Conservation (phyloP, 2,888 invertebrate genomes). For the Drosophila anomelani region DNA sequence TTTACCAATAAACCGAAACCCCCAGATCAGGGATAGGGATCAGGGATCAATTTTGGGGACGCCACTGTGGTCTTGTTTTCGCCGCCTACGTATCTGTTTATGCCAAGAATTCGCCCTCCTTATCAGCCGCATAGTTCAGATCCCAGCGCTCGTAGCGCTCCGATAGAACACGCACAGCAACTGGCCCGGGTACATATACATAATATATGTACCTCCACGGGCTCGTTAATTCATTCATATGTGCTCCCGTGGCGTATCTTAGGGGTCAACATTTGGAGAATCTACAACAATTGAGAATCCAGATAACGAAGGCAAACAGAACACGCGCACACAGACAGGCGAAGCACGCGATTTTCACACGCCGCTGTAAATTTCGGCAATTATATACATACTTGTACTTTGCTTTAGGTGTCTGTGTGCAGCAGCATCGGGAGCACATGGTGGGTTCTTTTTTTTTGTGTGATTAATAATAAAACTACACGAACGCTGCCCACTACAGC, state of each 20-base stretch:
- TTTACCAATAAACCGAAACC: neutral
- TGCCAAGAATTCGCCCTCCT: constrained; percentile 48
- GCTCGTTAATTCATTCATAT: constrained; percentile 30
- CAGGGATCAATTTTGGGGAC: constrained; percentile 1
- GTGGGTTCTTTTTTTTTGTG: constrained; percentile 32
- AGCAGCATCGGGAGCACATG: constrained; percentile 56
- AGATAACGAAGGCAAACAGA: constrained; percentile 27
- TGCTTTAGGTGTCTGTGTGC: constrained; percentile 7
- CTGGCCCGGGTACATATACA: constrained; percentile 9
- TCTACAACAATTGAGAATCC: constrained; percentile 19
- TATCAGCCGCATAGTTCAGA: constrained; percentile 53
- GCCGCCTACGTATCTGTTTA: constrained; percentile 32
- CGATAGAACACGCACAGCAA: constrained; percentile 10
- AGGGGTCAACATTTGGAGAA: constrained; percentile 40
- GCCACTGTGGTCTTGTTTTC: constrained; percentile 56
- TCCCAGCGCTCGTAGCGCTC: constrained; percentile 4
- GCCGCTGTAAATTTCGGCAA: constrained; percentile 58
- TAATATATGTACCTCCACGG: neutral
- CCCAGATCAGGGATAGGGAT: too few relatives aligned
- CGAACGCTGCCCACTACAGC: constrained; percentile 15
- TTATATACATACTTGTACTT: constrained; percentile 38
- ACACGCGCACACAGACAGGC: constrained; percentile 21
- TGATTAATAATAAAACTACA: constrained; percentile 34
- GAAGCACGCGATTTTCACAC: constrained; percentile 64
- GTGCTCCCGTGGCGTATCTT: constrained; percentile 29